Conservation (phyloP, 2,113 vertebrate species). For the Misgurnus anguillicaudatus region DNA sequence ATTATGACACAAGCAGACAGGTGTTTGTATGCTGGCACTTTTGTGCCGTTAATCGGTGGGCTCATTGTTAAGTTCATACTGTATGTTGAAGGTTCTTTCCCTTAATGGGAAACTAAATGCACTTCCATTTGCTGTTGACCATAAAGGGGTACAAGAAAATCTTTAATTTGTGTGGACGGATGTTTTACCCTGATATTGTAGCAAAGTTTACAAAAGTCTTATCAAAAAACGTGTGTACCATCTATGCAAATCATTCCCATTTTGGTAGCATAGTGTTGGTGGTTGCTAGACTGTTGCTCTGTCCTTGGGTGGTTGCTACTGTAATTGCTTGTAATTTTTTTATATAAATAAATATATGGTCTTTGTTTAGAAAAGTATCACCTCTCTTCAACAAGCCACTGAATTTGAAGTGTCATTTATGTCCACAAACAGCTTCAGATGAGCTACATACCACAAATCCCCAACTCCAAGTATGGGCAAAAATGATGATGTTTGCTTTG, state of each 20-base stretch:
- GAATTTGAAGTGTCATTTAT: too few relatives aligned
- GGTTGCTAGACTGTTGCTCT: not conserved
- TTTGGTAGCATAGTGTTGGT: not conserved
- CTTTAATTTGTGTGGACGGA: not conserved
- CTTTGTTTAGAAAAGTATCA: too few relatives aligned
- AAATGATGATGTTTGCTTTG: not conserved
- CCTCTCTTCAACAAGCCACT: too few relatives aligned
- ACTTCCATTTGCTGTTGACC: slow-evolving; percentile 12
- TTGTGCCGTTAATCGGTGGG: not conserved
- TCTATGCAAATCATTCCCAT: too few relatives aligned
- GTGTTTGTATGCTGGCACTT: not conserved
- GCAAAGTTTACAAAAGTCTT: not conserved
- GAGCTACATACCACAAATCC: too few relatives aligned
- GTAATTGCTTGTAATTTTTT: too few relatives aligned
- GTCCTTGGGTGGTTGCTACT: too few relatives aligned
- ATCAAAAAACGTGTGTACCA: too few relatives aligned
- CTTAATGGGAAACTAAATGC: slow-evolving; percentile 17
- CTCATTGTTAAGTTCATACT: not conserved
- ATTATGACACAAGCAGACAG: not conserved
- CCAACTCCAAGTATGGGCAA: too few relatives aligned
- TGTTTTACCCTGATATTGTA: not conserved
- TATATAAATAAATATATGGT: too few relatives aligned
- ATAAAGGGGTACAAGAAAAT: not conserved
- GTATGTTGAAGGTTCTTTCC: not conserved
- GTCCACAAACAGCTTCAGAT: too few relatives aligned